Conservation (phyloP, 2,888 invertebrate genomes). For the Agonopterix subpropinquella region DNA sequence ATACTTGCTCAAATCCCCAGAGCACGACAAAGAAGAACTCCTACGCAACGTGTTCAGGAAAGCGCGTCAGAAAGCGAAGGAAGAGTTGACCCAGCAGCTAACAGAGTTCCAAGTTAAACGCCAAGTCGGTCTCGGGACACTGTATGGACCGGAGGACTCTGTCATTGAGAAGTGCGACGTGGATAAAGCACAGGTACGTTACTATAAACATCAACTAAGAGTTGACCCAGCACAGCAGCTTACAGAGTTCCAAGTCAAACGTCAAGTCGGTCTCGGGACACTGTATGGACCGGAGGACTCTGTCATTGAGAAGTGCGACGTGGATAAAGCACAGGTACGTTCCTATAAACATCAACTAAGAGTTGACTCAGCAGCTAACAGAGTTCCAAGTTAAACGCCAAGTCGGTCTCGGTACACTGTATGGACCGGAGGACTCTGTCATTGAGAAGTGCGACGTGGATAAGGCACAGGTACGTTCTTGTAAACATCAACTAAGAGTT, state of each 20-base stretch:
- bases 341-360: no score
- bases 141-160: conserved; percentile 91
- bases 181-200: conserved; percentile 15
- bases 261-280: no score
- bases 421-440: no score
- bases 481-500: conserved; percentile 90
- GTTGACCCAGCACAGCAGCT: no score
- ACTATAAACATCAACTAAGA: no score
- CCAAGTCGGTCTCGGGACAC: conserved; percentile 90
- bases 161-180: conserved; percentile 85
- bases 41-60: conserved; percentile 92
- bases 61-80: conserved; percentile 88
- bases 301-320: no score
- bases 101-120: conserved; percentile 92
- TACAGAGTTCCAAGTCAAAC: no score
- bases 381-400: conserved; percentile 93
- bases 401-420: conserved; percentile 92
- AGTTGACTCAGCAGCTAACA: conserved; percentile 83
- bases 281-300: no score
- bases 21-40: conserved; percentile 92
- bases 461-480: no score
- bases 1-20: conserved; percentile 35
- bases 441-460: no score
- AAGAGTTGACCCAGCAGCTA: conserved; percentile 86
- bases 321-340: no score